Evolutionary conservation across 2,888 invertebrate species (phyloP), one percentile per base, ranked within the genome.

Genomic region (Helobdella robusta): DNA sequence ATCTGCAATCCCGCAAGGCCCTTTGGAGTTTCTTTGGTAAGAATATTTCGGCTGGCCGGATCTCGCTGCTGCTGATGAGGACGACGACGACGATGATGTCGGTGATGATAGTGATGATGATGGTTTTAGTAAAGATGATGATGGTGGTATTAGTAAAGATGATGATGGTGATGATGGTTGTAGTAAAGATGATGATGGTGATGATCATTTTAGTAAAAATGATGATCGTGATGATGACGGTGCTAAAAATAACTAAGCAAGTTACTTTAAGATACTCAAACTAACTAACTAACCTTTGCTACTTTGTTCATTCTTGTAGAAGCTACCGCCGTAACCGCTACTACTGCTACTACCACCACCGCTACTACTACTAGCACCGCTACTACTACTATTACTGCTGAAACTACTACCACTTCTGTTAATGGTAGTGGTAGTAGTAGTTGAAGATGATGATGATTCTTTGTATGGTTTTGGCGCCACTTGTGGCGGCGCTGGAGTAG

Each of bases 1-100:
- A 71, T 82, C 82, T 2, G 46, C 50, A 6, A 67, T 65, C 6
- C 46, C 64, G 30, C 68, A 54, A 1, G 64, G 65, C 20, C 67
- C 67, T 40, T 65, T 67, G 48, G 67, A 59, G 25, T 58, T 65
- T 8, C 67, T 32, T n/a, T 65, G 65, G 30, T 23, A 59, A 11
- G 65, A 20, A 20, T 20, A 18, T 36, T 28, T 62, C 34, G 62
- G 23, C 48, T 48, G 30, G 30, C 50, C 62, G n/a, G 54, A 15
- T 28, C 20, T 8, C 20, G 50, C n/a, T n/a, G n/a, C n/a, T n/a
- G n/a, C n/a, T 4, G 46, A 4, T 46, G n/a, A 4, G 4, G 2
- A n/a, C 46, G 15, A 8, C 6, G 25, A 8, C n/a, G 25, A 15
- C 20, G 15, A 23, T 48, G 48, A 25, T 6, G 3, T 2, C n/a